Evolutionary conservation across 2,113 vertebrate genomes (phyloP).

Genomic region (Tichodroma muraria): DNA sequence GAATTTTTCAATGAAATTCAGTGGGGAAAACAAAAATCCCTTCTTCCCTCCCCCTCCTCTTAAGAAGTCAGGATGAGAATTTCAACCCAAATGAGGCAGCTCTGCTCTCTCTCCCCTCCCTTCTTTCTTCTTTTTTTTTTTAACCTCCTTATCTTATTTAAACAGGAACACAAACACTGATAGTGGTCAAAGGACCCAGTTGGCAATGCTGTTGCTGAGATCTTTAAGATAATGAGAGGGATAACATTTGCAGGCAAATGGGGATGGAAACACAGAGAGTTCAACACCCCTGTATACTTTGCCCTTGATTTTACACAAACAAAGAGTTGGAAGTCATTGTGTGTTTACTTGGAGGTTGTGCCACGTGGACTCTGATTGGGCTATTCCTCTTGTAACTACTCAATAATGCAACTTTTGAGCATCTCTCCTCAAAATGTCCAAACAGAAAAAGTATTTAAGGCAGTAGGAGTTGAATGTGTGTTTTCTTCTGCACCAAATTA

Average conservation of each 20-base stretch:
- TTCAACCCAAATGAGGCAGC: background rate
- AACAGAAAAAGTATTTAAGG: background rate
- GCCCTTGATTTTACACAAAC: background rate
- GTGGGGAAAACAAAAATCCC: background rate
- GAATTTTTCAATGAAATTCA: background rate
- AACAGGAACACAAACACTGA: slow-evolving; percentile 20
- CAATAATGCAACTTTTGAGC: background rate
- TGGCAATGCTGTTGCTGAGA: background rate
- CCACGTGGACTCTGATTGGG: background rate
- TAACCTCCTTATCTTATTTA: slow-evolving; percentile 4
- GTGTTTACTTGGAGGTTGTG: background rate
- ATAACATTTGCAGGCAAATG: background rate
- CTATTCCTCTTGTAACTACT: background rate
- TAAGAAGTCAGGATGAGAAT: background rate
- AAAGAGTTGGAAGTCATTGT: background rate
- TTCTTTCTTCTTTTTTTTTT: background rate
- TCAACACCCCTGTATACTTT: background rate
- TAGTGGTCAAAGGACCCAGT: background rate
- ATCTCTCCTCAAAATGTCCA: background rate
- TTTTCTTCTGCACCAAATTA: background rate
- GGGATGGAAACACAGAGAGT: background rate
- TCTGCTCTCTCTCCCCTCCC: background rate
- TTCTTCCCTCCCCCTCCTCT: background rate
- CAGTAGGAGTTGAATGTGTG: background rate
- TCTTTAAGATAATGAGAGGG: background rate